These are phyloP conservation scores for Gortyna flavago DNA, from an alignment of 2,888 invertebrate species.

Conservation along the genomic window DNA sequence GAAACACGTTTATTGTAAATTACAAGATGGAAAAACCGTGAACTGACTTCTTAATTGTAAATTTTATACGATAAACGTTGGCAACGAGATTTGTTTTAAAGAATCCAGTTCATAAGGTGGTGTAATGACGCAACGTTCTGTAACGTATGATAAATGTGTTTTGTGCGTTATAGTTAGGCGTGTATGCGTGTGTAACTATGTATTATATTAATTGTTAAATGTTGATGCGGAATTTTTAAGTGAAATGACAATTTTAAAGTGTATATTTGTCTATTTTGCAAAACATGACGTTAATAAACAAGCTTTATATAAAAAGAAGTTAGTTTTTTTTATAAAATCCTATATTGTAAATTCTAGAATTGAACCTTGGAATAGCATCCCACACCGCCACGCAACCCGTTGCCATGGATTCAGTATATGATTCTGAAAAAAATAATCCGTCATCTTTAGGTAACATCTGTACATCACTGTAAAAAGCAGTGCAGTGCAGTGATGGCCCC, in stretches of 20 bases:
- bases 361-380: no score
- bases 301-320: slow-evolving; percentile 84
- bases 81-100: slow-evolving; percentile 51
- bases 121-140: slow-evolving; percentile 39
- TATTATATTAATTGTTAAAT: slow-evolving; percentile 87
- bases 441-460: no score
- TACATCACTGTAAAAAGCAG: no score
- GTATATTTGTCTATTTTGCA: slow-evolving; percentile 90
- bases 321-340: slow-evolving; percentile 31
- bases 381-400: no score
- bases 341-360: not conserved
- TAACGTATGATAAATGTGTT: slow-evolving; percentile 62
- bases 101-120: slow-evolving; percentile 34
- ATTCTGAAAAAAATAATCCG: no score
- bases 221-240: slow-evolving; percentile 88
- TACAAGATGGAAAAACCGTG: slow-evolving; percentile 34
- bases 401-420: no score
- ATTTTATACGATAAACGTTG: slow-evolving; percentile 44
- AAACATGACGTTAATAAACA: slow-evolving; percentile 90
- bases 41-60: slow-evolving; percentile 49
- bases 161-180: slow-evolving; percentile 68
- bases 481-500: no score
- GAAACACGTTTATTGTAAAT: slow-evolving; percentile 54
- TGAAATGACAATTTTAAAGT: slow-evolving; percentile 85
- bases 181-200: slow-evolving; percentile 81